Evolutionary conservation across 2,113 vertebrate species (phyloP).

Genomic region (Stomatorhinus ivindoensis): DNA sequence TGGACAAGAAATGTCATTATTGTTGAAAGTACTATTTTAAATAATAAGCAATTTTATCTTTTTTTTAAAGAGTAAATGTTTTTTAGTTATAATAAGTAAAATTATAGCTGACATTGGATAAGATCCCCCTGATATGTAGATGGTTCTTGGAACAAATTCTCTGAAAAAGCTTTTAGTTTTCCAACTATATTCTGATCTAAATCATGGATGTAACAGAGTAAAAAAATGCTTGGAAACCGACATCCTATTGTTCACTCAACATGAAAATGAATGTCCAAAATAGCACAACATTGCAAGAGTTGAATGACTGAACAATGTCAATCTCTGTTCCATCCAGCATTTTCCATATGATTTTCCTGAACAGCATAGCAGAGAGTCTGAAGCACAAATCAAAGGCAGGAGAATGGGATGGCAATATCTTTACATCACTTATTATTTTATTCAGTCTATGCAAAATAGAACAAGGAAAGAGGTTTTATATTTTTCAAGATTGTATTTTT

Average conservation of each 20-base stretch:
- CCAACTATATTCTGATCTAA: not conserved
- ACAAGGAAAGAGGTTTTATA: not conserved
- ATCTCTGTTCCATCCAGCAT: not conserved
- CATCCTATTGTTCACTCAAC: not conserved
- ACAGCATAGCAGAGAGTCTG: not conserved
- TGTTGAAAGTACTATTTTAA: not conserved
- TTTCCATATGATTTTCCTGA: not conserved
- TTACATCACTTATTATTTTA: not conserved
- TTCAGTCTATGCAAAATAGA: not conserved
- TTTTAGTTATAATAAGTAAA: not conserved
- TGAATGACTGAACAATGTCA: not conserved
- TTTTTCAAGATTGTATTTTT: not conserved
- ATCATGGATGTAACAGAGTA: not conserved
- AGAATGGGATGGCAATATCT: not conserved
- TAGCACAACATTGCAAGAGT: not conserved
- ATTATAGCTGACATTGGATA: not conserved
- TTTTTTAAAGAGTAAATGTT: not conserved
- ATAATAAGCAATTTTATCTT: not conserved
- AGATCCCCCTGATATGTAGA: not conserved
- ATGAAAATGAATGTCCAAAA: not conserved
- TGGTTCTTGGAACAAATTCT: not conserved
- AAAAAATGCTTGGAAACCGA: not conserved
- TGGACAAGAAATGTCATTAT: not conserved
- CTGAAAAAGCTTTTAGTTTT: not conserved
- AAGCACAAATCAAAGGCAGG: not conserved